Evolutionary conservation across 2,888 invertebrate species (phyloP).

Genomic region (Pantelozetes paolii): DNA sequence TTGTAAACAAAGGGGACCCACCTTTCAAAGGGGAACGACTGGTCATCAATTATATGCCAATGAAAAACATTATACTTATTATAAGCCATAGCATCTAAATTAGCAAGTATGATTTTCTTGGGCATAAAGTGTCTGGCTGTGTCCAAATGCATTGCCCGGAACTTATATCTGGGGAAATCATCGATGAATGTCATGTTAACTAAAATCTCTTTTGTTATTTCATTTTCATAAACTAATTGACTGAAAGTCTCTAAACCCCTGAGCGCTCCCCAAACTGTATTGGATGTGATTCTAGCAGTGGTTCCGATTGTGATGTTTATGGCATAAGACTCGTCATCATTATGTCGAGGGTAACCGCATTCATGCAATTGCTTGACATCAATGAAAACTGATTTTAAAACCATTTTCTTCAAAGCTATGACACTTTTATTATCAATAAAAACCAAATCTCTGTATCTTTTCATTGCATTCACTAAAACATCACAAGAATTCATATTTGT

Average conservation of each 20-base stretch:
- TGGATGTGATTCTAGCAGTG: conserved; percentile 38
- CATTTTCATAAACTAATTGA: conserved; percentile 62
- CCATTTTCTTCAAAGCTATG: conserved; percentile 58
- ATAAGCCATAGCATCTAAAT: conserved; percentile 73
- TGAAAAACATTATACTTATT: conserved; percentile 91
- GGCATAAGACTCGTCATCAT: conserved; percentile 53
- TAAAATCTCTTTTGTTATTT: conserved; percentile 35
- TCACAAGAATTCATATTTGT: conserved; percentile 48
- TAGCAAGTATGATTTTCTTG: conserved; percentile 60
- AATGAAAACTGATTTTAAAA: conserved; percentile 28
- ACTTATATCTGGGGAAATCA: conserved; percentile 72
- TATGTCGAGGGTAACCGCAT: conserved; percentile 48
- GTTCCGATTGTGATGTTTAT: conserved; percentile 40
- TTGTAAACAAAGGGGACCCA: background rate
- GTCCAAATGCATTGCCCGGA: conserved; percentile 80
- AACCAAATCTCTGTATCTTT: conserved; percentile 48
- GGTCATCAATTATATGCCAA: conserved; percentile 92
- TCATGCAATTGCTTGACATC: conserved; percentile 41
- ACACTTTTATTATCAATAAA: conserved; percentile 58
- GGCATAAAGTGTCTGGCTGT: conserved; percentile 80
- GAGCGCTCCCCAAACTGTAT: conserved; percentile 48
- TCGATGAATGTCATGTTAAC: conserved; percentile 65
- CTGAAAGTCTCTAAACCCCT: conserved; percentile 73
- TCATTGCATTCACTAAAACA: conserved; percentile 50
- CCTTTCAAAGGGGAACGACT: conserved; percentile 80